Base-by-base conservation (phyloP, 2,888 invertebrate genomes). In the Ferdinandea cuprea region DNA sequence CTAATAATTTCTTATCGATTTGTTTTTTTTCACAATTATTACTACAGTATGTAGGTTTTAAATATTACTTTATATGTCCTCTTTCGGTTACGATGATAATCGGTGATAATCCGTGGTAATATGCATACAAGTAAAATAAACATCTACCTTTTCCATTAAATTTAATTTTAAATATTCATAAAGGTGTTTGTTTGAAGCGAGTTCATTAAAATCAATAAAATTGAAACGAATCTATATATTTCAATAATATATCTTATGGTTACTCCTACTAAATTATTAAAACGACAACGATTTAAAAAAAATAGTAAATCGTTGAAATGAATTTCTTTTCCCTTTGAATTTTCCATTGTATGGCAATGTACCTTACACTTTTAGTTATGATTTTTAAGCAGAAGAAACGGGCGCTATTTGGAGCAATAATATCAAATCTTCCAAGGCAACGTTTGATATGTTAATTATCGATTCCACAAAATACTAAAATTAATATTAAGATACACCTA, bases 201-300 rank as follows among this genome's bases (percentile, higher is more conserved):
- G 86, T 30, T 87, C 61, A 85, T 89, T 85, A 30, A 90, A 90
- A 85, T 90, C 85, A 56, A 89, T 86, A 81, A 84, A 15, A 77
- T 19, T 48, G 2, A 73, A 40, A 63, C 85, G 86, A n/a, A n/a
- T n/a, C n/a, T n/a, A n/a, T n/a, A n/a, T n/a, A n/a, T n/a, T 17
- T 72, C 28, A n/a, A n/a, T n/a, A n/a, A n/a, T n/a, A n/a, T n/a
- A n/a, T 19, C 87, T 83, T 78, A 87, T 88, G 11, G 83, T 54
- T 77, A 85, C 87, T 46, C 86, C 86, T 87, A 91, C 90, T 86
- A 90, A 89, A 85, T 91, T 90, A 86, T 91, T 89, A 8, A 91
- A 89, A 85, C 90, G 90, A 87, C 90, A 91, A 30, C 90, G 89
- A 76, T 91, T 91, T 44, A 91, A 85, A 87, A 91, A 91, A 72